Base-by-base conservation (phyloP, 2,113 vertebrate species). In the Aplodontia rufa region DNA sequence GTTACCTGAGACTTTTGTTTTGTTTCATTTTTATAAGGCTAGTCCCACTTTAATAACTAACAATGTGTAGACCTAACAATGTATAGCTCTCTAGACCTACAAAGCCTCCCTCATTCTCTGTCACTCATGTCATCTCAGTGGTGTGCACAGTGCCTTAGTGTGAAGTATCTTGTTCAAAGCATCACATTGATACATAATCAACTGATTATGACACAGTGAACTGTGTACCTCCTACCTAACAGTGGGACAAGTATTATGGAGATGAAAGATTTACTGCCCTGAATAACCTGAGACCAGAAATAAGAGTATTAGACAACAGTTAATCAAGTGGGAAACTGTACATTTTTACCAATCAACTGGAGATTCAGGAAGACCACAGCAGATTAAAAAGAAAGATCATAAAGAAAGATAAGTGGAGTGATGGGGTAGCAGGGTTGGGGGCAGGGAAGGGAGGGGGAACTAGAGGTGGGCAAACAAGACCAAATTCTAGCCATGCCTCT, bases 251-350 rank as follows among this genome's bases (percentile, higher is more conserved):
- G 2, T 69, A 79, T 22, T 68, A 49, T 4, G 22, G 78, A 92
- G 47, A 71, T 42, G 58, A 68, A 74, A 90, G 71, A 58, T 10
- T 90, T 53, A 90, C n/a, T 89, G 35, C 37, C 35, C 28, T 72
- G 92, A 2, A 96, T 84, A 94, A 85, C 17, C 22, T 58, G 62
- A 92, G 60, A 78, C 28, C 86, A 90, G 55, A 82, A 93, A 92
- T 55, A 69, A 76, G 49, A 83, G 37, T 51, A 71, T n/a, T 20
- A 78, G 12, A 58, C 10, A 76, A 85, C 37, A 85, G 35, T 84
- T 71, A 74, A 90, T 79, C 42, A 93, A 93, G 45, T 58, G 60
- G 62, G 22, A 93, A 91, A 89, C 62, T 89, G 35, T 49, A 83
- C n/a, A 53, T 71, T 66, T 55, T 53, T 74, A 42, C 32, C 4